Base-by-base conservation (phyloP, 2,797 vertebrate genomes). In the Tinamus major region DNA sequence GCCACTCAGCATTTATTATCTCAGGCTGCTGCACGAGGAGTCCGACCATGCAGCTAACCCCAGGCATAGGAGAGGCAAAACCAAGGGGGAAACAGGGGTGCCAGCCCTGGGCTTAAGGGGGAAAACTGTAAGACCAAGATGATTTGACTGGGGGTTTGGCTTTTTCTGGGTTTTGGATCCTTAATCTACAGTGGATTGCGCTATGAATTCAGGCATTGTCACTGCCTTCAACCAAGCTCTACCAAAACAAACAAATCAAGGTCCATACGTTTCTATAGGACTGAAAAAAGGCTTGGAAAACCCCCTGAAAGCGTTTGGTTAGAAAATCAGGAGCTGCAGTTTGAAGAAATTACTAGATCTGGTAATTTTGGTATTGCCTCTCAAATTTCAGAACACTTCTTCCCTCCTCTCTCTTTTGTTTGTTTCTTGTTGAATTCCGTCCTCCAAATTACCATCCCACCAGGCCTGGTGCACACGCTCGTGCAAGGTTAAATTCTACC, bases 1-100 rank as follows among this genome's bases (percentile, higher is more conserved):
- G 94, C 95, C 94, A 94, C 75, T 85, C 92, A 93, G 89, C 89
- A 85, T 96, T 96, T 96, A 92, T 96, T 96, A 95, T 93, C 89
- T 97, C 82, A 94, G 94, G 93, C 92, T 95, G 94, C 91, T 95
- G 94, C 79, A 87, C 75, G 85, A 96, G 87, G 90, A 93, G 64
- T 72, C 90, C 96, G 95, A 85, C 70, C 89, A 82, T 55, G 90
- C 68, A 95, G 89, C 87, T 95, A 88, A 74, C 74, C 11, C 10
- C 46, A 5, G 55, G 44, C 39, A 74, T 80, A 71, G 19, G 8
- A 4, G 39, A 76, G 92, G 18, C 17, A 72, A 19, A 80, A 59
- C 65, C 29, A 91, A 92, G 92, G 90, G 89, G 62, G 46, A 94
- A 96, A 91, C 59, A 51, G 41, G 72, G 64, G 55, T 78, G 79